Base-by-base conservation (phyloP, 35 echinoderm and acorn worm genomes). In the Apostichopus californicus region DNA sequence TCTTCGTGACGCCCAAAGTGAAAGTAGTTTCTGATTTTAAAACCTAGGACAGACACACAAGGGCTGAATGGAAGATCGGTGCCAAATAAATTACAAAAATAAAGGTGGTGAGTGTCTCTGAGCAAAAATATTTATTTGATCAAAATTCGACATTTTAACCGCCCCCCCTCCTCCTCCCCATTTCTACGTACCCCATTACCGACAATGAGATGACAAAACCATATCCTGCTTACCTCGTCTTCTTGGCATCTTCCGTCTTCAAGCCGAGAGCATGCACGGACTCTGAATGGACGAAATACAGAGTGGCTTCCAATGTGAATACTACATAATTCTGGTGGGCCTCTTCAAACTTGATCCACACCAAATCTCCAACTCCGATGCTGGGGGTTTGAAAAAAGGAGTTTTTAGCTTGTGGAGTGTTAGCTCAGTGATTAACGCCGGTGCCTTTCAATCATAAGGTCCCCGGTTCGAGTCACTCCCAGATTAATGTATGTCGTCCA, bases 251-350 rank as follows among this genome's bases (percentile, higher is more conserved):
- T 9, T 89, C 87, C 55, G 78, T 54, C 78, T 95, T 99, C 15
- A 99, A 83, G 8, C 93, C 97, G 57, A 99, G 91, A 18, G 64
- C 89, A 20, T 68, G 57, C 3, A 99, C 65, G 4, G 97, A 99
- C 81, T 99, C 97, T 46, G 97, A 94, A 83, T 99, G 97, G 28
- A 99, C 91, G 72, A 99, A 99, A 71, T 99, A 99, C 5, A 94
- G 80, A 12, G 89, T 99, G 34, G 94, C 88, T 91, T 96, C 97
- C 60, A 96, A 57, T 14, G 95, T 99, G 86, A 96, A 99, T 1
- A 99, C 93, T 4, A 99, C 94, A 79, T 90, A 99, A 57, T 99
- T 99, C 58, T 99, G 95, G 73, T 93, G 93, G 12, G 81, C 90
- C 73, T 99, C 97, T 58, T 99, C 93, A 90, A 96, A 99, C 75